phyloP scores from a whole-genome alignment of 2,113 vertebrate genomes.

The Nycticorax nycticorax region DNA sequence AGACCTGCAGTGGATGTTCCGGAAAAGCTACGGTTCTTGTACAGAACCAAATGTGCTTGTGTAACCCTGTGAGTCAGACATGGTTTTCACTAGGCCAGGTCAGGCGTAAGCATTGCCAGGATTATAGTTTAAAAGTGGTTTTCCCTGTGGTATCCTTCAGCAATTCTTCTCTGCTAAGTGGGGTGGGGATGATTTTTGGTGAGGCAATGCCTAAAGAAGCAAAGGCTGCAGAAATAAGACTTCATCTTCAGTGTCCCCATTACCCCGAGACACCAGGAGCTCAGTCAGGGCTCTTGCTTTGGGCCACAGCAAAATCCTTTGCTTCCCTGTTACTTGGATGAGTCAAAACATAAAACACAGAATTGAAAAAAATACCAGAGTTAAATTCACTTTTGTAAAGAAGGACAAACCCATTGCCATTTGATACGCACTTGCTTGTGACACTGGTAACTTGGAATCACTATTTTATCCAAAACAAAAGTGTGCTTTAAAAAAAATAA shows the following conservation, averaged over 20 bases:
- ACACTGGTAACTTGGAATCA: background rate
- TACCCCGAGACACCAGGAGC: fast-evolving
- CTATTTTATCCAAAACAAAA: background rate
- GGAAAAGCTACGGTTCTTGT: background rate
- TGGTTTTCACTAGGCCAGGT: background rate
- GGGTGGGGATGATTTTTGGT: background rate
- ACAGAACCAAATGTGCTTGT: background rate
- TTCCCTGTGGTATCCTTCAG: background rate
- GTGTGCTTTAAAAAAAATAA: background rate
- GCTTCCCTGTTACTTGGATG: background rate
- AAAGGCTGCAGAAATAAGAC: background rate
- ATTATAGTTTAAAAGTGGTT: background rate
- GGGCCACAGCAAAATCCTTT: background rate
- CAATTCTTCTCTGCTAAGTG: background rate
- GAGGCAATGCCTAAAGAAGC: background rate
- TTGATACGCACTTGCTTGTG: background rate
- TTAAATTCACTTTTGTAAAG: background rate
- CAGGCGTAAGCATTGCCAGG: background rate
- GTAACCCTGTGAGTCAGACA: background rate
- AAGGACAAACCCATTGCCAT: background rate
- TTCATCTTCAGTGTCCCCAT: background rate
- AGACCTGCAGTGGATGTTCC: background rate
- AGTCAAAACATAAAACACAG: background rate
- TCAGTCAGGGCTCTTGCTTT: background rate
- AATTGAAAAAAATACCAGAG: background rate